Base-by-base conservation (phyloP, 2,888 invertebrate genomes). In the Microctonus hyperodae region DNA sequence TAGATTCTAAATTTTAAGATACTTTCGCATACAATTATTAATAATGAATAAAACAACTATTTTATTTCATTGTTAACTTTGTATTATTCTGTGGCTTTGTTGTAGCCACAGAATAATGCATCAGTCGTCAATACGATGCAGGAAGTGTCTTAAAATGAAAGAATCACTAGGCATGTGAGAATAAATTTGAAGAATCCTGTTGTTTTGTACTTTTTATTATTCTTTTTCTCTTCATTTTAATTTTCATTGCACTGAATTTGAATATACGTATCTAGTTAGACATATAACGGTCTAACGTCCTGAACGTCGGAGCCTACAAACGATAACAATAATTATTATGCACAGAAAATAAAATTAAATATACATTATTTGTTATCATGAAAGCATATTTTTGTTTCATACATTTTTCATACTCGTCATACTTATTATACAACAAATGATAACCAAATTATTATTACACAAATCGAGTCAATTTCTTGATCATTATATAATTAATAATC, bases 91-190 rank as follows among this genome's bases (percentile, higher is more conserved):
- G 44, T 44, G 44, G 44, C 44, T 44, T 44, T 16, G 44, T n/a
- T n/a, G 16, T 6, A 44, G 44, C 44, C 20, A 44, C 44, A 44
- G 44, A 44, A 44, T 44, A 44, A 44, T 44, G 16, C 7, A 16
- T 44, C 44, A 44, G 16, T 2, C 16, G 16, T 16, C 44, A 44
- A 16, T 44, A 16, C 44, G 44, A n/a, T n/a, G n/a, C n/a, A n/a
- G n/a, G 44, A 44, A 44, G 44, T 44, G n/a, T 44, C 16, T 67
- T 58, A 56, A 56, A 68, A 63, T 23, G 61, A 64, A 70, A 68
- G 69, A 67, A 73, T 69, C 68, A 55, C 67, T 61, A 66, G 69
- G 65, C 68, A 28, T 65, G 65, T 61, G 66, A 66, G 53, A 51
- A 50, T 53, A 65, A 37, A 37, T n/a, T 1, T 35, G 50, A 16